Conservation (phyloP, 2,888 invertebrate species). For the Eupithecia pulchellata region DNA sequence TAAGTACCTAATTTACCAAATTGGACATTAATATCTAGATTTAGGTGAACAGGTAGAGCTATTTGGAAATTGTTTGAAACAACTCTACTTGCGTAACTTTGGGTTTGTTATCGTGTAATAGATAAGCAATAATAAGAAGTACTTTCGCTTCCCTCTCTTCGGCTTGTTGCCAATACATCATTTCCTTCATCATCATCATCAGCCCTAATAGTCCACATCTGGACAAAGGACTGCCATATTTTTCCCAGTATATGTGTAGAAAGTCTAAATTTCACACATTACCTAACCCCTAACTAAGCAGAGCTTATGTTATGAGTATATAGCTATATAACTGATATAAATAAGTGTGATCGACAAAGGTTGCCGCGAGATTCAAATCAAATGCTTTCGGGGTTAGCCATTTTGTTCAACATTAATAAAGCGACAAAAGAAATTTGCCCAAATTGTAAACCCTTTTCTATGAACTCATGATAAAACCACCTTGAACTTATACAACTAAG, state of each 20-base stretch:
- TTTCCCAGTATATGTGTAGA: too few relatives aligned
- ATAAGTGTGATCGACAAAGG: too few relatives aligned
- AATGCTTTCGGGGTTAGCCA: too few relatives aligned
- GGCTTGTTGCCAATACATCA: background rate
- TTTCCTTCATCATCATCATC: background rate
- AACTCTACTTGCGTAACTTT: background rate
- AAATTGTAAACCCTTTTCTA: too few relatives aligned
- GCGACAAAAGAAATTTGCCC: too few relatives aligned
- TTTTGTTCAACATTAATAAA: too few relatives aligned
- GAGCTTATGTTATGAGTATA: background rate
- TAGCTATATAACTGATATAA: too few relatives aligned
- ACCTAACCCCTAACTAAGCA: too few relatives aligned
- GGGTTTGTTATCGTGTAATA: background rate
- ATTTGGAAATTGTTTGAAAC: conserved; percentile 15
- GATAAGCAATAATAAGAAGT: background rate
- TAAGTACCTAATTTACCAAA: conserved; percentile 40
- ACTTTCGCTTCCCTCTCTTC: background rate
- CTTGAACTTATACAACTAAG: too few relatives aligned
- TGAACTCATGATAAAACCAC: too few relatives aligned
- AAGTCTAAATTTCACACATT: too few relatives aligned
- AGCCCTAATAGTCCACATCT: background rate
- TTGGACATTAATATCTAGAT: conserved; percentile 32
- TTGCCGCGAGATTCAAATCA: too few relatives aligned
- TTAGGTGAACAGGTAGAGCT: conserved; percentile 20
- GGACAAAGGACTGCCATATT: background rate